Conservation (phyloP, 2,797 vertebrate genomes). For the Micromesistius poutassou region DNA sequence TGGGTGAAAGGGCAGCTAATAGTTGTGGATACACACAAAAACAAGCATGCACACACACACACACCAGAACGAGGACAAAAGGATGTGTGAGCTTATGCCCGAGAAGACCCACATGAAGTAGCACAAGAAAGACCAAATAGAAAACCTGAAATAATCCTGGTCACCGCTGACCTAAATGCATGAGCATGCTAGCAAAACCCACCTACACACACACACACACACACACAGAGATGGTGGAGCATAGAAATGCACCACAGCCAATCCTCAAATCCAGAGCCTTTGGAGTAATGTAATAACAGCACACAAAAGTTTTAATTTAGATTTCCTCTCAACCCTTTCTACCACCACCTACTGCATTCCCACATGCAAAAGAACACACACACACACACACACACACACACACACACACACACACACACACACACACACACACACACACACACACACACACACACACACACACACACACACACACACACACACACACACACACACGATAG, state of each 20-base stretch:
- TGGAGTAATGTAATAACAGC: slow-evolving; percentile 99
- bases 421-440: slow-evolving; percentile 21
- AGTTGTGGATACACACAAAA: slow-evolving; percentile 52
- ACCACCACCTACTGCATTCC: slow-evolving; percentile 64
- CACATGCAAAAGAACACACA: slow-evolving; percentile 54
- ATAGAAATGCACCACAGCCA: slow-evolving; percentile 16
- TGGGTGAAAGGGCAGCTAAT: slow-evolving; percentile 79
- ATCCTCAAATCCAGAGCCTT: slow-evolving; percentile 85
- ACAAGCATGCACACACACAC: slow-evolving; percentile 7
- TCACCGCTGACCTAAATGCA: slow-evolving; percentile 69
- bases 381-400: slow-evolving; percentile 17
- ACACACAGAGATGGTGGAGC: slow-evolving; percentile 24
- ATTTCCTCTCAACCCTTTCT: slow-evolving; percentile 66
- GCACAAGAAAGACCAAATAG: slow-evolving; percentile 82
- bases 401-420: slow-evolving; percentile 21
- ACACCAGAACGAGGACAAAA: not conserved
- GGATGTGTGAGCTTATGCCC: not conserved
- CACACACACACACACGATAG: slow-evolving; percentile 49
- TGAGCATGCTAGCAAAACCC: slow-evolving; percentile 23
- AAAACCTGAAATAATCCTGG: slow-evolving; percentile 96
- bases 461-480: slow-evolving; percentile 21
- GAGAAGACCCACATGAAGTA: not conserved
- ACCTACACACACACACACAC: slow-evolving; percentile 27
- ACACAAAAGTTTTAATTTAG: slow-evolving; percentile 99
- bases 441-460: slow-evolving; percentile 10